A percentile compares a stretch with the other conserved stretches of the same genome.
Evolutionary conservation across 1,140 invertebrate species (phyloP).

Genomic region (Procambarus clarkii): DNA sequence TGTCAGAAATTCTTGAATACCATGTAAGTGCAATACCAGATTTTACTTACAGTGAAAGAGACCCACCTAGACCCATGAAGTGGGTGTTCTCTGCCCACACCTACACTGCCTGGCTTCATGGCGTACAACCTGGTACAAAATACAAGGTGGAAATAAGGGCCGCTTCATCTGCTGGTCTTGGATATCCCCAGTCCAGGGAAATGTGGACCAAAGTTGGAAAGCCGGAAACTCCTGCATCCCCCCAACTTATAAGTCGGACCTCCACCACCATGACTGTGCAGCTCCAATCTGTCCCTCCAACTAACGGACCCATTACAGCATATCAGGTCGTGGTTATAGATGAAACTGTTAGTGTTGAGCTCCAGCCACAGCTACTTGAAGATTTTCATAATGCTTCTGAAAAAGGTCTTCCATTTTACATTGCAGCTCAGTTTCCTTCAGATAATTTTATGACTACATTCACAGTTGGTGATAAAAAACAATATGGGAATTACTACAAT

Average conservation of each 20-base stretch:
- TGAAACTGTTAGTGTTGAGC: slow-evolving; percentile 79
- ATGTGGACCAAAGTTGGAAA: slow-evolving; percentile 83
- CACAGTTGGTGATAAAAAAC: slow-evolving; percentile 85
- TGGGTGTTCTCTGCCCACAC: slow-evolving; percentile 51
- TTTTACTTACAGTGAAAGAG: slow-evolving; percentile 63
- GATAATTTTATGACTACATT: slow-evolving; percentile 79
- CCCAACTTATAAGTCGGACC: slow-evolving; percentile 80
- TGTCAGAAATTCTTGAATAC: slow-evolving; percentile 62
- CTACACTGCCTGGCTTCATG: slow-evolving; percentile 72
- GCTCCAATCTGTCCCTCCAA: slow-evolving; percentile 81
- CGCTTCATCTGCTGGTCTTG: slow-evolving; percentile 80
- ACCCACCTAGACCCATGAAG: slow-evolving; percentile 26
- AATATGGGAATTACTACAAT: slow-evolving; percentile 87
- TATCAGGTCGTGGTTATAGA: slow-evolving; percentile 86
- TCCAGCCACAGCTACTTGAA: slow-evolving; percentile 79
- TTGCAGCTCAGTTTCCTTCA: slow-evolving; percentile 85
- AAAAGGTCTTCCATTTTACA: slow-evolving; percentile 84
- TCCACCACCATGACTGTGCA: slow-evolving; percentile 81
- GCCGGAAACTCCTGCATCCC: slow-evolving; percentile 82
- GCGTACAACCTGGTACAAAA: slow-evolving; percentile 83
- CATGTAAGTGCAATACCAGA: slow-evolving; percentile 50
- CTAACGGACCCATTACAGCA: slow-evolving; percentile 84
- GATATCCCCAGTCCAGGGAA: slow-evolving; percentile 78
- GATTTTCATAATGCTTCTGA: slow-evolving; percentile 79
- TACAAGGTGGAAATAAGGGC: slow-evolving; percentile 85